Base-by-base conservation (phyloP, 1,140 invertebrate species). In the Orius insidiosus region DNA sequence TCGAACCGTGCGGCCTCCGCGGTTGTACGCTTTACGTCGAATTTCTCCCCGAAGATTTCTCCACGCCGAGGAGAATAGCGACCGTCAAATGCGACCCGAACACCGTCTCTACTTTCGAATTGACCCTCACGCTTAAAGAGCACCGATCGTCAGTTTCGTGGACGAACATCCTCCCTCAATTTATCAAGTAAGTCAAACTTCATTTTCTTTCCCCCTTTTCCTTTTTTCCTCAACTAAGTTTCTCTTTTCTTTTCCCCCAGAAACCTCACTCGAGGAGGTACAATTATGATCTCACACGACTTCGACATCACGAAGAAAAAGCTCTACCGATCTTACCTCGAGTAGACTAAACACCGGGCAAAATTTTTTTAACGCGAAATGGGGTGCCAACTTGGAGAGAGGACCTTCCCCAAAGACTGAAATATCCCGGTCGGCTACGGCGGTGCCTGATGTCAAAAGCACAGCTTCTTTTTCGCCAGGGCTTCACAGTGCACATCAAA, bases 301-400 rank as follows among this genome's bases (percentile, higher is more conserved):
- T 88, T 85, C 65, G 76, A 72, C 50, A 65, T 87, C 63, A 78
- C 76, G 56, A 88, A 87, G 68, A 85, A 84, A 63, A 87, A 87
- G 63, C 67, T 88, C 37, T 88, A 85, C 70, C 69, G 83, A 60
- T 79, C 74, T 50, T 78, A 72, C 58, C 67, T 71, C 55, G 52
- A 56, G 31, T 55, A 39, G 50, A 15, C 16, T 5, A 15, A 31
- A 24, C 3, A 11, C 24, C 16, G 41, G 18, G 41, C 36, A 45
- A 39, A 41, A 47, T 11, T 38, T 19, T 31, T 37, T 46, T 6
- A 40, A 40, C 38, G 38, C 38, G 13, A 43, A 43, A 15, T 11
- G 41, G 41, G 41, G 41, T 43, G 41, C 41, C 41, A 43, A 43
- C 41, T 32, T 31, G 41, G 41, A 43, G 41, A 43, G 41, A 43